Conservation (phyloP, 30 jellyfish, hydroid and myxozoan species). For the Turritopsis rubra region DNA sequence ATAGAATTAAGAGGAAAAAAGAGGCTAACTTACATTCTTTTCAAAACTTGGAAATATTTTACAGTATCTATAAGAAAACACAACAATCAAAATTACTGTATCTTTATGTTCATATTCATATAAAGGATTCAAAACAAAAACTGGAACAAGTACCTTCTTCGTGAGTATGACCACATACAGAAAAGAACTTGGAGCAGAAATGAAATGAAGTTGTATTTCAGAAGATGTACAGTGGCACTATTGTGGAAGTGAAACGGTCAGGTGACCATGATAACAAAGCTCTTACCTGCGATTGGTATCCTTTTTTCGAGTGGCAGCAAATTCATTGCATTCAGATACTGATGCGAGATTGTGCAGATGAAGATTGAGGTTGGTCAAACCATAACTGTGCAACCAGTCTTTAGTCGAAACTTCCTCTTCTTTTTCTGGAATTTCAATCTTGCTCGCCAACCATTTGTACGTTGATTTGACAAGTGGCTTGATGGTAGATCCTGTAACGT, state of each 20-base stretch:
- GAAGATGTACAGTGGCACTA: too few species aligned
- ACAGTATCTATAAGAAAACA: conserved; percentile 31
- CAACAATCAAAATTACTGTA: not conserved
- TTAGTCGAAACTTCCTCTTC: conserved; percentile 53
- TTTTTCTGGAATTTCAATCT: conserved; percentile 39
- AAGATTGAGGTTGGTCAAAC: conserved; percentile 46
- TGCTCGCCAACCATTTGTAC: not conserved
- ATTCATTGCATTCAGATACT: conserved; percentile 41
- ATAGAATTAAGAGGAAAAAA: too few species aligned
- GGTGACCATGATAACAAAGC: too few species aligned
- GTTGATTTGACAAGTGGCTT: not conserved
- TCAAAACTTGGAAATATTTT: conserved; percentile 55
- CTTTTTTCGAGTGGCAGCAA: conserved; percentile 31
- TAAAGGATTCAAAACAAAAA: too few species aligned
- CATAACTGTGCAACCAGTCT: conserved; percentile 77
- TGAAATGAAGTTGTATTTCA: too few species aligned
- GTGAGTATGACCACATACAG: too few species aligned
- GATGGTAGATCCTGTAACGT: not conserved
- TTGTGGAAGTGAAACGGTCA: not conserved
- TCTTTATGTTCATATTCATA: too few species aligned
- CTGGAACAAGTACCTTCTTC: too few species aligned
- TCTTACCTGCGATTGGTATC: conserved; percentile 33
- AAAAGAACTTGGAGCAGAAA: too few species aligned
- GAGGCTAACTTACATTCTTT: conserved; percentile 36
- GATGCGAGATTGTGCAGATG: conserved; percentile 39